Conservation (phyloP, 2,888 invertebrate genomes). For the Stramonita haemastoma region DNA sequence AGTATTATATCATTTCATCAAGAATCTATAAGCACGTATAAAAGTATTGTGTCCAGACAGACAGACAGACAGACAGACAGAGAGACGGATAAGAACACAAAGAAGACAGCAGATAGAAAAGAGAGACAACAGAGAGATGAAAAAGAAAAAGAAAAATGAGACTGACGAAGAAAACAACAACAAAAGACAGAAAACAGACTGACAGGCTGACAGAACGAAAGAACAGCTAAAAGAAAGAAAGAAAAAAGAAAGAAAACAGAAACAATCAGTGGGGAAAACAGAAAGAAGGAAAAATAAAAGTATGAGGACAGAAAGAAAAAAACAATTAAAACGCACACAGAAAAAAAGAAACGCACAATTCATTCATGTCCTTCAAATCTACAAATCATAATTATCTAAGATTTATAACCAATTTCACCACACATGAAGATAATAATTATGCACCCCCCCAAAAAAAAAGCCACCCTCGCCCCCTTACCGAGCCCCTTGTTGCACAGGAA, state of each 20-base stretch:
- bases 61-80: not conserved
- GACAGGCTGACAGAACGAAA: not conserved
- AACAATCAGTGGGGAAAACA: not conserved
- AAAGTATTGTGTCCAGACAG: no score
- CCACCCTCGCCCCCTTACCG: not conserved
- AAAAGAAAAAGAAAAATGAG: not conserved
- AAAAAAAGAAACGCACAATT: not conserved
- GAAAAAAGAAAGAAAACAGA: not conserved
- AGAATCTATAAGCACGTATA: no score
- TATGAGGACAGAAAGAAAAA: not conserved
- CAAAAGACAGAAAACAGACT: not conserved
- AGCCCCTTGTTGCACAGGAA: not conserved
- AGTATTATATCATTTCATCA: no score
- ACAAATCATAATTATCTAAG: no score
- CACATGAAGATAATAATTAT: no score
- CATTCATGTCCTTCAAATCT: no score
- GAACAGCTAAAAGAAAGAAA: not conserved
- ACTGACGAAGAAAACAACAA: no score
- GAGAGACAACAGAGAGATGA: not conserved
- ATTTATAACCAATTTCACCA: no score
- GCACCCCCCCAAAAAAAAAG: not conserved
- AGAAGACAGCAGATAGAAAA: not conserved
- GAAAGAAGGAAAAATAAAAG: not conserved
- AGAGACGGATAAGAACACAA: not conserved
- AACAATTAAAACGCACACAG: not conserved